A percentile compares a stretch with the other conserved stretches of the same genome.
These are phyloP conservation scores for Xenopus tropicalis DNA, from an alignment of 2,113 vertebrate genomes.

Conservation along the genomic window DNA sequence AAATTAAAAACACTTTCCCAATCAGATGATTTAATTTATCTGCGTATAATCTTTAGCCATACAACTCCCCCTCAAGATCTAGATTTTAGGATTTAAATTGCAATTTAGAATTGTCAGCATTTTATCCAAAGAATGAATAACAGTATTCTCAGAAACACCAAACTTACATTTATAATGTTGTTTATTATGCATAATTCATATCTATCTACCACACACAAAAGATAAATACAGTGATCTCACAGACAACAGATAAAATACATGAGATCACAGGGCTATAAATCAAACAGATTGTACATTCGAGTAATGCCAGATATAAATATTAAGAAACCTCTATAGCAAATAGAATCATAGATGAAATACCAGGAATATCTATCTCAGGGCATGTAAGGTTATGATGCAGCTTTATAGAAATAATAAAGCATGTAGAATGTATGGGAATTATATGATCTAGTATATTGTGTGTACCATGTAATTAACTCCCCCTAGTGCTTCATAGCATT, in stretches of 20 bases:
- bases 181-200: background rate
- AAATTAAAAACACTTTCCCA: too few species aligned
- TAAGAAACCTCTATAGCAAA: background rate
- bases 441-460: background rate
- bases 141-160: background rate
- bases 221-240: background rate
- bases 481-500: constrained; percentile 2
- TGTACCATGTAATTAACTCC: constrained; percentile 5
- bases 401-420: background rate
- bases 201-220: background rate
- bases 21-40: too few species aligned
- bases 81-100: background rate
- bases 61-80: background rate
- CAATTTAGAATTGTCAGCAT: background rate
- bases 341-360: background rate
- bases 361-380: background rate
- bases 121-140: background rate
- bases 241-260: background rate
- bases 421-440: background rate
- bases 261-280: background rate
- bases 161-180: background rate
- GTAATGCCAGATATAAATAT: background rate
- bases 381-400: background rate
- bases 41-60: too few species aligned
- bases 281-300: background rate